phyloP scores from a whole-genome alignment of 1,140 invertebrate species.

The Drosophila arizonae region DNA sequence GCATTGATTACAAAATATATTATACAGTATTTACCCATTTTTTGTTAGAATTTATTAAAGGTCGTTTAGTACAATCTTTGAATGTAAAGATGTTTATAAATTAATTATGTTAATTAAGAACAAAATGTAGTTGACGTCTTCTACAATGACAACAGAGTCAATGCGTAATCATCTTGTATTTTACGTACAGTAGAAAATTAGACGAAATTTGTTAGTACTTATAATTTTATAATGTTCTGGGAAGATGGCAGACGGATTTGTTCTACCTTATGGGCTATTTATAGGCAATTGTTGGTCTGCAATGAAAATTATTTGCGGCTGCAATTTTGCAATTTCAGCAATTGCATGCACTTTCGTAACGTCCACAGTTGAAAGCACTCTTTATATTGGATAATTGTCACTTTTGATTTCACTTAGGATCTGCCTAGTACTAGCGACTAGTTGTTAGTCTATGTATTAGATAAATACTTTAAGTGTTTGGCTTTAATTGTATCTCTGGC shows the following conservation, averaged over 20 bases:
- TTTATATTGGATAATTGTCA: conserved; percentile 42
- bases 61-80: conserved; percentile 19
- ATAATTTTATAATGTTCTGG: conserved; percentile 38
- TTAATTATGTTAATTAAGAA: conserved; percentile 2
- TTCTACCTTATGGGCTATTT: conserved; percentile 65
- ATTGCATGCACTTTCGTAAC: conserved; percentile 62
- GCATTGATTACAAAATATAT: not conserved
- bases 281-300: conserved; percentile 58
- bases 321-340: conserved; percentile 39
- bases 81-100: conserved; percentile 6
- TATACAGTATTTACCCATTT: conserved; percentile 59
- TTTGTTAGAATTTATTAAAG: conserved; percentile 18
- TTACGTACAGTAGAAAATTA: conserved; percentile 43
- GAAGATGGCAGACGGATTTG: conserved; percentile 46
- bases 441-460: conserved; percentile 15
- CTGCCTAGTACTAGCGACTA: not conserved
- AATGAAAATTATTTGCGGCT: conserved; percentile 32
- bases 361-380: conserved; percentile 35
- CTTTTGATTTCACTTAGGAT: conserved; percentile 50
- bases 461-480: conserved; percentile 35
- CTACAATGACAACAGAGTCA: conserved; percentile 18
- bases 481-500: conserved; percentile 5
- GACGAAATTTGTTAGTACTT: conserved; percentile 39
- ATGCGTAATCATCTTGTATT: not conserved
- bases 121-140: not conserved